Percentiles rank a stretch among this genome's conserved stretches.
Evolutionary conservation across 2,888 invertebrate species (phyloP).

Genomic region (Dyspetes luteomarginatus): DNA sequence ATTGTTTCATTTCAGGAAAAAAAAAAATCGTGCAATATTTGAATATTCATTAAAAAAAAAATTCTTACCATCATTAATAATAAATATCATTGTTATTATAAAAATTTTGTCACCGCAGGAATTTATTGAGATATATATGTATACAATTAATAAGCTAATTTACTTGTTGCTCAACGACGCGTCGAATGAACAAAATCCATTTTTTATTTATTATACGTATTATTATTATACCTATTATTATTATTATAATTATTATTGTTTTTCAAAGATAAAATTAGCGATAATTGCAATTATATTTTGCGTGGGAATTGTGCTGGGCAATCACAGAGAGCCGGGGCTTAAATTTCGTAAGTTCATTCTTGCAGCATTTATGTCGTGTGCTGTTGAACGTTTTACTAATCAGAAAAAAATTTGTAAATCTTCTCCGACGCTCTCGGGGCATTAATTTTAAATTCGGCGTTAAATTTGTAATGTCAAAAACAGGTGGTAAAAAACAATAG

Average conservation of each 20-base stretch:
- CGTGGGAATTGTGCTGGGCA: conserved; percentile 54
- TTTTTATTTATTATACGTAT: background rate
- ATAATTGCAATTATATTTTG: conserved; percentile 44
- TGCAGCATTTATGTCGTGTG: conserved; percentile 37
- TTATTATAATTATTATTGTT: background rate
- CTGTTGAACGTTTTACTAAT: conserved; percentile 15
- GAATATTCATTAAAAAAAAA: too few species aligned
- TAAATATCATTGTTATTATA: too few species aligned
- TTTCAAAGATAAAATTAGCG: conserved; percentile 18
- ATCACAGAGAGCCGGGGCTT: conserved; percentile 36
- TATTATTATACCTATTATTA: background rate
- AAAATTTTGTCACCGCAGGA: too few species aligned
- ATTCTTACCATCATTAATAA: too few species aligned
- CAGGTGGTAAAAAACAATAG: background rate
- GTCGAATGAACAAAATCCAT: background rate
- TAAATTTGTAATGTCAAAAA: background rate
- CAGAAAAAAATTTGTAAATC: background rate
- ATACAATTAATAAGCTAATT: background rate
- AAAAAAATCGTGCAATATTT: too few species aligned
- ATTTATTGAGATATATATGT: background rate
- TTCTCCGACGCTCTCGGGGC: background rate
- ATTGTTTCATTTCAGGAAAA: too few species aligned
- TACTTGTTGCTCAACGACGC: background rate
- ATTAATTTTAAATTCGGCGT: conserved; percentile 11
- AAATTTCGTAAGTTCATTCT: conserved; percentile 55